Conservation (phyloP, 2,113 vertebrate genomes). For the Indicator indicator region DNA sequence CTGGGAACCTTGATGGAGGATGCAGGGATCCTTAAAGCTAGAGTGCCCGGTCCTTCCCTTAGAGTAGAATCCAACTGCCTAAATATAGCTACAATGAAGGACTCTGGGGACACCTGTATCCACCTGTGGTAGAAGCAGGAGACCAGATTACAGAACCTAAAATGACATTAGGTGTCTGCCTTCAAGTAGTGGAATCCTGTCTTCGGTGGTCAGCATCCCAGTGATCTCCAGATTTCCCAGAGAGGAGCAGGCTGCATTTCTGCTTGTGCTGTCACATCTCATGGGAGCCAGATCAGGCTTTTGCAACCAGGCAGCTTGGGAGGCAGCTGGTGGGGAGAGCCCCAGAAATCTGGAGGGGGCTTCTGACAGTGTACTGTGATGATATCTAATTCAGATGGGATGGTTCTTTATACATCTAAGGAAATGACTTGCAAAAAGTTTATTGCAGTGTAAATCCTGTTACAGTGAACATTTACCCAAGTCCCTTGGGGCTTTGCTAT, state of each 20-base stretch:
- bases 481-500: not conserved
- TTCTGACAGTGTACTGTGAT: rapidly evolving
- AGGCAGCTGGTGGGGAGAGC: not conserved
- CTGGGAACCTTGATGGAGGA: not conserved
- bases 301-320: not conserved
- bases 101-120: not conserved
- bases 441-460: not conserved
- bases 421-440: not conserved
- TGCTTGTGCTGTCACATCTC: not conserved
- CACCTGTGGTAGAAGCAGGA: not conserved
- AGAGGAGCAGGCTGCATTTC: not conserved
- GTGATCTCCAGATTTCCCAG: not conserved
- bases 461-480: not conserved
- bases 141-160: not conserved
- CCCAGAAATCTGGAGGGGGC: not conserved
- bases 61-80: not conserved
- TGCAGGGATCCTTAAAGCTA: not conserved
- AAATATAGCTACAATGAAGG: rapidly evolving
- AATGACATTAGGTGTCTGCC: not conserved
- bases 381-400: not conserved
- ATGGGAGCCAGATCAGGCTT: not conserved
- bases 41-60: not conserved
- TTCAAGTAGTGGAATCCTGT: not conserved
- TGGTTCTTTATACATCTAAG: not conserved
- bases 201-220: not conserved